These are phyloP conservation scores for Amphiprion ocellaris DNA, from an alignment of 2,113 vertebrate species.

Conservation along the genomic window DNA sequence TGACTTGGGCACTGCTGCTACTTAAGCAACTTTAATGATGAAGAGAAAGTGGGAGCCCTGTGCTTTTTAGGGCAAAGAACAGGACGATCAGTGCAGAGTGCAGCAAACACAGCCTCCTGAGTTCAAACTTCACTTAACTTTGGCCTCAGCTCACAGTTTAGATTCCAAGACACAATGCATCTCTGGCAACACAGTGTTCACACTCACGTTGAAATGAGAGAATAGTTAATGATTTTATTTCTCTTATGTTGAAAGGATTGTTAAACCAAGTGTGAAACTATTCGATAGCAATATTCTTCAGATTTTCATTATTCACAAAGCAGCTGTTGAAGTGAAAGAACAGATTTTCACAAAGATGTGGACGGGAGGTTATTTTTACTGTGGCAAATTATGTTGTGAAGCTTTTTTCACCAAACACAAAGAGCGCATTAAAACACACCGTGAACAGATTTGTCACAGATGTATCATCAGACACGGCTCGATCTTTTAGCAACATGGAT, in stretches of 20 bases:
- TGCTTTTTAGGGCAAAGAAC: conserved; percentile 33
- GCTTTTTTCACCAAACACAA: conserved; percentile 1
- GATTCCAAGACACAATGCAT: conserved; percentile 53
- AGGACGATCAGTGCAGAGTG: conserved; percentile 39
- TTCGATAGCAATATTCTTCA: conserved; percentile 55
- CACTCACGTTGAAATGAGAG: conserved; percentile 50
- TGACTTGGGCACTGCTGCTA: conserved; percentile 48
- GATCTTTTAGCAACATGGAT: conserved; percentile 29
- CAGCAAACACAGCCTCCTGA: conserved; percentile 42
- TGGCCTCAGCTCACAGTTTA: conserved; percentile 50
- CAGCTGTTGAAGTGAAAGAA: conserved; percentile 40
- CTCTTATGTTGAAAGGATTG: conserved; percentile 56
- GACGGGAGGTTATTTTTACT: conserved; percentile 28
- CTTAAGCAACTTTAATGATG: conserved; percentile 59
- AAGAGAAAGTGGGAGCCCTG: conserved; percentile 32
- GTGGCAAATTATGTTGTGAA: conserved; percentile 15
- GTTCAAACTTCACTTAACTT: conserved; percentile 58
- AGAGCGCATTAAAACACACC: conserved; percentile 12
- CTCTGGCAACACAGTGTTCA: conserved; percentile 20
- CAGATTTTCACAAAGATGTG: conserved; percentile 22
- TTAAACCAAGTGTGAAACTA: conserved; percentile 58
- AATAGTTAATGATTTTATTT: conserved; percentile 54
- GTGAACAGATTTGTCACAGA: conserved; percentile 38
- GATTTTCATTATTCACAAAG: conserved; percentile 57
- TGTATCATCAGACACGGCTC: conserved; percentile 40